Evolutionary conservation across 1,140 invertebrate genomes (phyloP).

Genomic region (Nymphalis io): DNA sequence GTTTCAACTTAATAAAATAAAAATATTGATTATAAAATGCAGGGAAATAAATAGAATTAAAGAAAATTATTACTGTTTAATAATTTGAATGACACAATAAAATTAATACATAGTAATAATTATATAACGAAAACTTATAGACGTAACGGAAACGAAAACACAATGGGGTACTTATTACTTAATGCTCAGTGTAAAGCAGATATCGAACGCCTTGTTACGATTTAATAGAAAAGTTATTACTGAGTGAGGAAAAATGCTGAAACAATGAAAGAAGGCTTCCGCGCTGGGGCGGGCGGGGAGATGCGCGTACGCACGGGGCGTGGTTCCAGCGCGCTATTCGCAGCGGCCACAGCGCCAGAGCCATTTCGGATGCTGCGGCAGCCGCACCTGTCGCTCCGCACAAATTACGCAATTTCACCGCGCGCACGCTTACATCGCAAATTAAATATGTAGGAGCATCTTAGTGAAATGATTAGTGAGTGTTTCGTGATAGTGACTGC

Average conservation of each 20-base stretch:
- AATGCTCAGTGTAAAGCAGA: too few species aligned
- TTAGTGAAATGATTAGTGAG: conserved; percentile 55
- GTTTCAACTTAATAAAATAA: too few species aligned
- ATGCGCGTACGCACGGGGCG: conserved; percentile 73
- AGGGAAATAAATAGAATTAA: too few species aligned
- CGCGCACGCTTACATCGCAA: conserved; percentile 33
- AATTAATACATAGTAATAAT: too few species aligned
- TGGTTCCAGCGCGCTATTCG: conserved; percentile 46
- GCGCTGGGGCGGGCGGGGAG: conserved; percentile 58
- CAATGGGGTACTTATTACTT: too few species aligned
- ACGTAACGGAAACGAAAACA: too few species aligned
- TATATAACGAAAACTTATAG: too few species aligned
- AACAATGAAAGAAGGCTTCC: conserved; percentile 59
- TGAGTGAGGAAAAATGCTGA: conserved; percentile 39
- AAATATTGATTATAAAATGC: too few species aligned
- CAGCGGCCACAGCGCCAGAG: conserved; percentile 48
- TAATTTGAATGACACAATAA: too few species aligned
- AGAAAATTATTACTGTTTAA: too few species aligned
- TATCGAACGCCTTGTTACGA: background rate
- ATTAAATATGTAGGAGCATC: conserved; percentile 30
- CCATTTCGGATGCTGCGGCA: conserved; percentile 70
- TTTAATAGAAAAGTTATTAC: background rate
- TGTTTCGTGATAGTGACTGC: conserved; percentile 61
- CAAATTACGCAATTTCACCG: conserved; percentile 20
- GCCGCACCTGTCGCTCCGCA: conserved; percentile 54